Base-by-base conservation (phyloP, 2,797 vertebrate species). In the Rhinatrema bivittatum region DNA sequence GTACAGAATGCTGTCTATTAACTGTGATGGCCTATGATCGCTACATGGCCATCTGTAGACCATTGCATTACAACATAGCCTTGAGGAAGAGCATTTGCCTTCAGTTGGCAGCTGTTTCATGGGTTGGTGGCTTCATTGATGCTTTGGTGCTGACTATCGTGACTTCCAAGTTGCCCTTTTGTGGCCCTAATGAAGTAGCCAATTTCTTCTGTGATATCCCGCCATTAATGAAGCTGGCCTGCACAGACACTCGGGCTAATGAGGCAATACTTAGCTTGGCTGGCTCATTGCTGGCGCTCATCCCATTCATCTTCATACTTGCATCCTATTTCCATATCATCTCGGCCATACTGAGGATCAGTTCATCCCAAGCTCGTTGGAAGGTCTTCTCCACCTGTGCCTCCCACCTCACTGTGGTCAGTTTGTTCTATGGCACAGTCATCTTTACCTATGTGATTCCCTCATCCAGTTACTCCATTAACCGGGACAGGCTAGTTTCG, bases 191-290 rank as follows among this genome's bases (percentile, higher is more conserved):
- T 9, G 18, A 42, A n/a, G 43, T 50, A 10, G 50, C 50, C 26
- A 47, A 42, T 13, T 50, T 50, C 18, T 50, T 50, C 25, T 50
- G 47, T 38, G 47, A 50, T 25, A 50, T 42, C 7, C 39, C 47
- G 9, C 47, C 47, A 28, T 9, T 50, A 25, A 34, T 50, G 16
- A 50, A 50, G 12, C 11, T 50, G 24, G 47, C 47, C 9, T 50
- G 47, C 25, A 38, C 39, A 29, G 39, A 50, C 25, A 29, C 29
- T 29, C 25, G 39, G 14, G 25, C 34, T 14, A 43, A 50, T 31
- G 13, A 50, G 13, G 38, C 43, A 28, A 29, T 39, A 14, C 47
- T 50, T 38, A 37, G 47, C 6, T 29, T 50, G 8, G 50, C 39
- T 25, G 47, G 39, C 17, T 38, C 50, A 20, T 20, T 50, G n/a